Conservation (phyloP, 2,113 vertebrate species). For the Hemibagrus wyckioides region DNA sequence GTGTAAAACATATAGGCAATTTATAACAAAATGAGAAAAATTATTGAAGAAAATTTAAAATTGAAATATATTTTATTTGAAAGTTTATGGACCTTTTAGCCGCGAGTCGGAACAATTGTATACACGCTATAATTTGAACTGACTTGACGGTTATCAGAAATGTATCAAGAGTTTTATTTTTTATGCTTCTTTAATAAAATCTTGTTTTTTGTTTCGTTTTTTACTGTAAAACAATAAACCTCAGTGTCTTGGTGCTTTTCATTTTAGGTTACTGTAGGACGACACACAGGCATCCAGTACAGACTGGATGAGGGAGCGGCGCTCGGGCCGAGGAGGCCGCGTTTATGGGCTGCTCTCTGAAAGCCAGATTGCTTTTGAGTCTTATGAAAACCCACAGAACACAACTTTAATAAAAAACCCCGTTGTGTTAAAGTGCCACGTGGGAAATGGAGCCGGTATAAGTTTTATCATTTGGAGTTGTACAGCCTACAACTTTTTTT, state of each 20-base stretch:
- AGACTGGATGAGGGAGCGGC: neutral
- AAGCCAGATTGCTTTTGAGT: neutral
- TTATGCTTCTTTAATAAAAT: slow-evolving; percentile 99
- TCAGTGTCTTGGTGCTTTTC: slow-evolving; percentile 46
- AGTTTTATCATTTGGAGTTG: neutral
- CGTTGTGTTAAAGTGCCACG: neutral
- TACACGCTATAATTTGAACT: slow-evolving; percentile 87
- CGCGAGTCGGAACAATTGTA: slow-evolving; percentile 90
- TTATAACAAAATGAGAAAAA: slow-evolving; percentile 91
- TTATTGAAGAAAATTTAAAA: slow-evolving; percentile 91
- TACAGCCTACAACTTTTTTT: neutral
- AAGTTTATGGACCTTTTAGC: slow-evolving; percentile 94
- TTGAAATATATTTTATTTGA: slow-evolving; percentile 97
- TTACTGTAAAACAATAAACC: slow-evolving; percentile 75
- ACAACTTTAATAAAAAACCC: slow-evolving; percentile 2
- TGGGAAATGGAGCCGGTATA: neutral
- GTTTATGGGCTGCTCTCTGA: neutral
- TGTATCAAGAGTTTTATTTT: slow-evolving; percentile 99
- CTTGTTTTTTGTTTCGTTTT: slow-evolving; percentile 79
- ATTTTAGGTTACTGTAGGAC: slow-evolving; percentile 24
- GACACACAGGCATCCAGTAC: neutral
- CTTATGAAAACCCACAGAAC: slow-evolving; percentile 13
- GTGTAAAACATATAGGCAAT: slow-evolving; percentile 91
- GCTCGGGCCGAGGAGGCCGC: neutral
- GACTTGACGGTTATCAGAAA: slow-evolving; percentile 92